phyloP scores from a whole-genome alignment of 2,888 invertebrate species.

The Drosophila pseudotalamancana region DNA sequence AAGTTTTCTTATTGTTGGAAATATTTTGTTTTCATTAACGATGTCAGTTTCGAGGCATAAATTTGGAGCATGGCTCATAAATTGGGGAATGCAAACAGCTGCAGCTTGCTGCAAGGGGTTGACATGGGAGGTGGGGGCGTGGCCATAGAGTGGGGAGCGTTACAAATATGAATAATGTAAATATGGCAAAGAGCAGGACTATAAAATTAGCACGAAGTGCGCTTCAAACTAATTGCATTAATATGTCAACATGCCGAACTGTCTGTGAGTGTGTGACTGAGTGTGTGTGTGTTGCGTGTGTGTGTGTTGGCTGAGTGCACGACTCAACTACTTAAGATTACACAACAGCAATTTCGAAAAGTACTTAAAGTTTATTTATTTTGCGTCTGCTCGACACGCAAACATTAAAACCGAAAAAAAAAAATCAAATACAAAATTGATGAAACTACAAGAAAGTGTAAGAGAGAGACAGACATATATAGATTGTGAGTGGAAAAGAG shows the following conservation, averaged over 20 bases:
- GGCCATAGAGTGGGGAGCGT: background rate
- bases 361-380: conserved; percentile 81
- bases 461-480: background rate
- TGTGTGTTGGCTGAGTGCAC: conserved; percentile 58
- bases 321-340: conserved; percentile 75
- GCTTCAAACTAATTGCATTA: conserved; percentile 77
- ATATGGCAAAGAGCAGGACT: conserved; percentile 49
- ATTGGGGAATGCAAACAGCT: conserved; percentile 42
- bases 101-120: conserved; percentile 10
- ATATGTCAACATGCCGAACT: conserved; percentile 71
- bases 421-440: conserved; percentile 49
- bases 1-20: conserved; percentile 6
- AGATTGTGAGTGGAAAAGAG: background rate
- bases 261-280: conserved; percentile 30
- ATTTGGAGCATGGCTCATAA: conserved; percentile 46
- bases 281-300: conserved; percentile 21
- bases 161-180: conserved; percentile 62
- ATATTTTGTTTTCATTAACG: conserved; percentile 43
- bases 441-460: conserved; percentile 39
- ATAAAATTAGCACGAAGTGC: conserved; percentile 73
- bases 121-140: background rate
- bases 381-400: conserved; percentile 76
- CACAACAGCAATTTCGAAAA: conserved; percentile 77
- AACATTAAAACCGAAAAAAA: conserved; percentile 61
- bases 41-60: conserved; percentile 29